phyloP scores from a whole-genome alignment of 2,888 invertebrate species.

The Mesorhabditis spiculigera region DNA sequence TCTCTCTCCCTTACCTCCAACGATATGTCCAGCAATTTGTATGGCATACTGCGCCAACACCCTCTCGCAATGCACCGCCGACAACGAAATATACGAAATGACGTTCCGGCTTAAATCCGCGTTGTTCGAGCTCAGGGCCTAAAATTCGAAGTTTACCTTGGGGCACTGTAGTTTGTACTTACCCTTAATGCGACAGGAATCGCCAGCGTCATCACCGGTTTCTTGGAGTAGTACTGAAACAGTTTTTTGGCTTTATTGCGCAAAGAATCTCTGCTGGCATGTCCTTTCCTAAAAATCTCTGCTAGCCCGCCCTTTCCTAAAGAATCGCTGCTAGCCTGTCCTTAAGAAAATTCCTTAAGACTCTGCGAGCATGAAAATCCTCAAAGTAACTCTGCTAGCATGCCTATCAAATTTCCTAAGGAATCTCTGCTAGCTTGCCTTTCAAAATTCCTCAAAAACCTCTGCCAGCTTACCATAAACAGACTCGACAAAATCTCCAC shows the following conservation, averaged over 20 bases:
- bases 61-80: conserved; percentile 84
- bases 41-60: conserved; percentile 81
- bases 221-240: conserved; percentile 71
- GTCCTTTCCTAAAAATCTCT: neutral
- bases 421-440: conserved; percentile 9
- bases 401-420: neutral
- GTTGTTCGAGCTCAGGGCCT: conserved; percentile 76
- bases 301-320: conserved; percentile 65
- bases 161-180: conserved; percentile 67
- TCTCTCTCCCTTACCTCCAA: conserved; percentile 70
- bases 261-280: conserved; percentile 9
- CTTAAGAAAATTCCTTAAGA: neutral
- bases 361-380: conserved; percentile 36
- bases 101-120: conserved; percentile 82
- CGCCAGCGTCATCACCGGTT: conserved; percentile 76
- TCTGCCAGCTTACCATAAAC: conserved; percentile 72
- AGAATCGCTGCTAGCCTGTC: conserved; percentile 8
- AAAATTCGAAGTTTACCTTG: conserved; percentile 6
- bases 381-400: conserved; percentile 8
- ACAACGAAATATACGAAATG: conserved; percentile 84
- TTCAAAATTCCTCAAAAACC: neutral
- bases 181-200: conserved; percentile 77
- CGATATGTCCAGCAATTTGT: conserved; percentile 83
- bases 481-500: conserved; percentile 90
- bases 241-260: conserved; percentile 5